Base-by-base conservation (phyloP, 2,797 vertebrate genomes). In the Brotula barbata region DNA sequence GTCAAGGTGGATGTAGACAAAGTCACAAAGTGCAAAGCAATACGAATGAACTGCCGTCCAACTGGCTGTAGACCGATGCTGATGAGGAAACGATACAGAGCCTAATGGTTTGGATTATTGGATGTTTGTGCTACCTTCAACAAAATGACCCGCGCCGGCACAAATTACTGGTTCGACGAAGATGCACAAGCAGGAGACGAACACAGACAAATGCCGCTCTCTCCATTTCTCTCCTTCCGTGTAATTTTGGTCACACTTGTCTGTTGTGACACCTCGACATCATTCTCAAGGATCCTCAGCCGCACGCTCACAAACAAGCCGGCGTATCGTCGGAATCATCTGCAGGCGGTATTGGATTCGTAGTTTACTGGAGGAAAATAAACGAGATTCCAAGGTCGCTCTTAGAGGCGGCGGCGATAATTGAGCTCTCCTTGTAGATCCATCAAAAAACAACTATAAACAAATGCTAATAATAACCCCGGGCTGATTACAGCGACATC, bases 341-440 rank as follows among this genome's bases (percentile, higher is more conserved):
- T 55, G 65, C 46, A 0, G 68, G 73, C 74, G 59, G 54, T 76
- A 85, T 77, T 87, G 78, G 68, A 85, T 84, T 75, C 77, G 78
- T 84, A 74, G 85, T 90, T 89, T 89, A 89, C 56, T 33, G 75
- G 77, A 82, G 68, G 67, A 85, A 89, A 91, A 86, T 80, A 90
- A 90, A 92, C 91, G 87, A 90, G 87, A 84, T 90, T 88, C 85
- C 91, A 93, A 94, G 92, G 93, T 95, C 90, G 89, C 44, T 83
- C 53, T 65, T 82, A 80, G 86, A 89, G 72, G 76, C 42, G 56
- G 63, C 70, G 50, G 51, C 43, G 63, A 87, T 75, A 90, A 93
- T 91, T 77, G 89, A 92, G 85, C 65, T 59, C 48, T 89, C 89
- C 85, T 81, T 40, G 64, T 66, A 84, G 89, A 90, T 90, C 78